Base-by-base conservation (phyloP, 2,113 vertebrate species). In the Turdus rufiventris region DNA sequence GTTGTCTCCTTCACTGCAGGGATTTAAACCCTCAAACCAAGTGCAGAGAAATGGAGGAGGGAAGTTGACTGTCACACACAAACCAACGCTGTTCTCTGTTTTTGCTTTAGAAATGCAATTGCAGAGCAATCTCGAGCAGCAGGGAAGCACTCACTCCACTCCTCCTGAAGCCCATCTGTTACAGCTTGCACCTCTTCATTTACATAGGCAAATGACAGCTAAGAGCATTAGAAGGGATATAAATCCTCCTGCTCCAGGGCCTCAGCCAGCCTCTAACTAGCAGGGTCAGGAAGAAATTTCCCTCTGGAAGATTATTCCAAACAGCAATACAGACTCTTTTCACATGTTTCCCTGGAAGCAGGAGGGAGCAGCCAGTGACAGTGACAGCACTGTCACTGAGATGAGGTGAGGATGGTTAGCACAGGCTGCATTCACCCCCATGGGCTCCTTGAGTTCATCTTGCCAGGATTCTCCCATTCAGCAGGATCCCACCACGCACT, bases 161-260 rank as follows among this genome's bases (percentile, higher is more conserved):
- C 78, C 87, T 94, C 85, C 93, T 91, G 89, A 80, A 95, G 91
- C 95, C 93, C 96, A 96, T 96, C 93, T 97, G 96, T 85, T 86
- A 53, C 88, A 96, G 91, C 76, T 63, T 42, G 89, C 85, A 92
- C 70, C 82, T 95, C 93, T 91, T 94, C 85, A 96, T 95, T 96
- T 97, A 80, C 93, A 96, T 88, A 95, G 93, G 80, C 91, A 95
- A 91, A 95, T 62, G 95, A 96, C 26, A 90, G 88, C 67, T 90
- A 94, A 96, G 81, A 96, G 91, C 91, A 84, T 94, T 91, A 89
- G 74, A 31, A 77, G 62, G 87, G 88, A 91, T 74, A 73, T 45
- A 96, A 91, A 91, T 25, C 67, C 67, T 93, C 71, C 88, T 77
- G 85, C 91, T 88, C 34, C 1, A 0, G 60, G 81, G 89, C 48